Percentiles rank a stretch among this genome's conserved stretches.
phyloP scores from a whole-genome alignment of 2,888 invertebrate genomes.

The Merodon equestris region DNA sequence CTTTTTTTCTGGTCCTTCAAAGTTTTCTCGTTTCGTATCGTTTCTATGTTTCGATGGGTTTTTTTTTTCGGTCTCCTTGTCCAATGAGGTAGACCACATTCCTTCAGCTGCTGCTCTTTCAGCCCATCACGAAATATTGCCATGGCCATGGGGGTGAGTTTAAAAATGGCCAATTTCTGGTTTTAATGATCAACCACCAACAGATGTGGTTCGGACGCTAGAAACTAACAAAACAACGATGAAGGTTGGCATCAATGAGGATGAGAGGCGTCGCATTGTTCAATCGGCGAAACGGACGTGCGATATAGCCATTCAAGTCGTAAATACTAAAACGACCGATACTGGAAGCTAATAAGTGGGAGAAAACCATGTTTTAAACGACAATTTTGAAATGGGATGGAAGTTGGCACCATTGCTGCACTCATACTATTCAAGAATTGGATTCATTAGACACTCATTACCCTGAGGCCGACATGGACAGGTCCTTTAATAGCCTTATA shows the following conservation, averaged over 20 bases:
- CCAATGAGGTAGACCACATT: conserved; percentile 47
- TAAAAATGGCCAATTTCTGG: conserved; percentile 65
- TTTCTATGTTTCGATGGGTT: background rate
- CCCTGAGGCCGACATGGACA: too few species aligned
- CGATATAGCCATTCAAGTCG: conserved; percentile 19
- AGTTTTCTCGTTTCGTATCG: conserved; percentile 46
- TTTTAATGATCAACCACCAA: conserved; percentile 66
- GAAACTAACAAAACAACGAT: too few species aligned
- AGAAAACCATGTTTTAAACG: too few species aligned
- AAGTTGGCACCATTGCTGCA: too few species aligned
- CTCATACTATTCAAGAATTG: too few species aligned
- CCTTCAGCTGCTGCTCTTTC: conserved; percentile 7
- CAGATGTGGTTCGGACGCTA: conserved; percentile 42
- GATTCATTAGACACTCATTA: too few species aligned
- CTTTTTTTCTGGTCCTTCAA: conserved; percentile 24
- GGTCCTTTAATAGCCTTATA: too few species aligned
- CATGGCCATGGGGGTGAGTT: conserved; percentile 45
- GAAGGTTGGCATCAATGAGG: background rate
- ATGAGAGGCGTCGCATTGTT: conserved; percentile 20
- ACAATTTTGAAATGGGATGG: too few species aligned
- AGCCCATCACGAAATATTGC: conserved; percentile 41
- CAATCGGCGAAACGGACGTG: conserved; percentile 4
- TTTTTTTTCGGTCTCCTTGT: too few species aligned
- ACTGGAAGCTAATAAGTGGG: too few species aligned
- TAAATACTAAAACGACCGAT: conserved; percentile 17